These are phyloP conservation scores for Zaprionus africanus DNA, from an alignment of 1,140 invertebrate species.

Conservation along the genomic window DNA sequence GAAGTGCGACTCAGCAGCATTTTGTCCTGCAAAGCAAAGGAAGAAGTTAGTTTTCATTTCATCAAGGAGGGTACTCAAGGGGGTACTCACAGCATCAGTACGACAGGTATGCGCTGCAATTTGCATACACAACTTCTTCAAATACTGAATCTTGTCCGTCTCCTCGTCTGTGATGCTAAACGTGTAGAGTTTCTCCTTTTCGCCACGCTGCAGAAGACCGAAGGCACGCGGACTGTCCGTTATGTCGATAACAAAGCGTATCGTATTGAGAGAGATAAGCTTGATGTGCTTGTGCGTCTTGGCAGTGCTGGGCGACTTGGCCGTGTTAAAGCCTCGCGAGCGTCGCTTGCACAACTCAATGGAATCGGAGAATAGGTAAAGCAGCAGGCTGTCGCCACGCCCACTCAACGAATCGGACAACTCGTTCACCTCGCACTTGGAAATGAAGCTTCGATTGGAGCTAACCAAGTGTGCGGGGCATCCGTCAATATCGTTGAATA, in stretches of 20 bases:
- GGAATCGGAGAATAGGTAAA: conserved; percentile 97
- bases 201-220: conserved; percentile 92
- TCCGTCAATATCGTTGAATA: conserved; percentile 98
- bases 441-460: conserved; percentile 94
- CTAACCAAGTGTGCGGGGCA: conserved; percentile 96
- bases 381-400: conserved; percentile 93
- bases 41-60: neutral
- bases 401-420: conserved; percentile 93
- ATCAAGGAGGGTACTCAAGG: neutral
- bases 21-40: conserved; percentile 62
- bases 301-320: conserved; percentile 88
- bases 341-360: conserved; percentile 96
- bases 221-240: conserved; percentile 94
- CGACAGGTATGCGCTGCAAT: conserved; percentile 94
- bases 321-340: conserved; percentile 90
- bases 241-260: conserved; percentile 95
- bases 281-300: conserved; percentile 97
- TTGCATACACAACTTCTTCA: conserved; percentile 92
- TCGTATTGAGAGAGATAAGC: conserved; percentile 93
- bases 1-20: conserved; percentile 88
- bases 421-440: conserved; percentile 95
- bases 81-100: conserved; percentile 90
- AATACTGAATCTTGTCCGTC: conserved; percentile 91
- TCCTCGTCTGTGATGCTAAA: conserved; percentile 93
- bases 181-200: conserved; percentile 94